A percentile compares a stretch with the other conserved stretches of the same genome.
These are phyloP conservation scores for Lordiphosa stackelbergi DNA, from an alignment of 1,140 invertebrate genomes.

Conservation along the genomic window DNA sequence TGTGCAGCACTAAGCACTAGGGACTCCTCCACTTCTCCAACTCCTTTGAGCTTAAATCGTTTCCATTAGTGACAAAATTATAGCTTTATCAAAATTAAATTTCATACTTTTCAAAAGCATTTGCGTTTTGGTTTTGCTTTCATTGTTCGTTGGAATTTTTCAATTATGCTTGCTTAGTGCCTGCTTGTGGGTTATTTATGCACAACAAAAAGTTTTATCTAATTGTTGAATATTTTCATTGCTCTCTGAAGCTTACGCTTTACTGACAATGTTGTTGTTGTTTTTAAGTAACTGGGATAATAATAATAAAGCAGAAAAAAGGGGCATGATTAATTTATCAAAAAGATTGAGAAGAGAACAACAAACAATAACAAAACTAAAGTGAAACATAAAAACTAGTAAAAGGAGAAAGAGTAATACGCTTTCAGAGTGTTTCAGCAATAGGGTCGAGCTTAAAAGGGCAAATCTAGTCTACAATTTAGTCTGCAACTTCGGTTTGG, in stretches of 20 bases:
- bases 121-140: constrained; percentile 12
- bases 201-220: constrained; percentile 40
- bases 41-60: constrained; percentile 20
- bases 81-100: constrained; percentile 28
- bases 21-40: constrained; percentile 2
- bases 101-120: constrained; percentile 30
- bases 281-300: constrained; percentile 16
- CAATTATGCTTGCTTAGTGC: constrained; percentile 6
- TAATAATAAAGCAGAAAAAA: constrained; percentile 38
- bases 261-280: constrained; percentile 3
- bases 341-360: constrained; percentile 2
- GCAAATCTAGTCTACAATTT: no score
- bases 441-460: no score
- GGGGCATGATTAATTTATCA: constrained; percentile 28
- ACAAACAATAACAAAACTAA: constrained; percentile 17
- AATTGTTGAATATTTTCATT: constrained; percentile 65
- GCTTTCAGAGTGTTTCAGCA: no score
- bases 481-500: no score
- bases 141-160: constrained; percentile 1
- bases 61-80: constrained; percentile 36
- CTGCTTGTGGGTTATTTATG: constrained; percentile 16
- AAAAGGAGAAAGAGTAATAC: constrained; percentile 9
- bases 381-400: not conserved
- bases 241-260: constrained; percentile 50
- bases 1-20: constrained; percentile 56